Percentiles rank a stretch among this genome's conserved stretches.
phyloP scores from a whole-genome alignment of 2,797 vertebrate species.

The Enteromius radiatus region DNA sequence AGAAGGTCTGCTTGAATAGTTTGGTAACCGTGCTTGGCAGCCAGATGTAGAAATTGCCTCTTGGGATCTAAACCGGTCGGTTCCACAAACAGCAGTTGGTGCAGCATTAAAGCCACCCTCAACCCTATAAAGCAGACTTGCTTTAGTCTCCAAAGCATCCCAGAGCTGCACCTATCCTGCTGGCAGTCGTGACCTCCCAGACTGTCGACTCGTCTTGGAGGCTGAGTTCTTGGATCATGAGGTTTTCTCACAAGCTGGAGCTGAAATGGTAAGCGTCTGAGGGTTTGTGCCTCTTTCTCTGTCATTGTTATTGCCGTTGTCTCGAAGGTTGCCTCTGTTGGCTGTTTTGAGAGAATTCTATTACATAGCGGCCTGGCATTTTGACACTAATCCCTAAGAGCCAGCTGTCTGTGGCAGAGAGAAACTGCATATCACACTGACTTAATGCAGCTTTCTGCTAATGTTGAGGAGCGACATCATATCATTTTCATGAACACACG shows the following conservation, averaged over 20 bases:
- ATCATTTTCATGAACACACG: background rate
- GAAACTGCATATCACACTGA: slow-evolving; percentile 31
- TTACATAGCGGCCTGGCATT: slow-evolving; percentile 44
- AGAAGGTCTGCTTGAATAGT: background rate
- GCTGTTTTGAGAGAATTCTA: slow-evolving; percentile 48
- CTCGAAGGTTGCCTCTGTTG: slow-evolving; percentile 29
- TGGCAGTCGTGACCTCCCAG: slow-evolving; percentile 6
- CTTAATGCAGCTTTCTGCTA: slow-evolving; percentile 9
- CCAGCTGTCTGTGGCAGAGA: slow-evolving; percentile 43
- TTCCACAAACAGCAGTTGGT: slow-evolving; percentile 41
- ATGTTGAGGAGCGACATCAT: background rate
- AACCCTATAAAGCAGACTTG: background rate
- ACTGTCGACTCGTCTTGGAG: slow-evolving; percentile 5
- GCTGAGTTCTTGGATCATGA: slow-evolving; percentile 21
- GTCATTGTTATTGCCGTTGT: slow-evolving; percentile 45
- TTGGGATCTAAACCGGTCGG: background rate
- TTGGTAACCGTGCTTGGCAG: background rate
- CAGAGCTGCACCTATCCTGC: background rate
- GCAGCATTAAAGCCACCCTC: slow-evolving; percentile 1
- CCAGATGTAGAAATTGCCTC: background rate
- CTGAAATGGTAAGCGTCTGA: slow-evolving; percentile 24
- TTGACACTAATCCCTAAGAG: slow-evolving; percentile 49
- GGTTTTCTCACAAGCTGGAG: slow-evolving; percentile 12
- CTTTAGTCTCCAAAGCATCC: background rate
- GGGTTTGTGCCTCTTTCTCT: slow-evolving; percentile 31